Conservation (phyloP, 2,113 vertebrate species). For the Channa argus region DNA sequence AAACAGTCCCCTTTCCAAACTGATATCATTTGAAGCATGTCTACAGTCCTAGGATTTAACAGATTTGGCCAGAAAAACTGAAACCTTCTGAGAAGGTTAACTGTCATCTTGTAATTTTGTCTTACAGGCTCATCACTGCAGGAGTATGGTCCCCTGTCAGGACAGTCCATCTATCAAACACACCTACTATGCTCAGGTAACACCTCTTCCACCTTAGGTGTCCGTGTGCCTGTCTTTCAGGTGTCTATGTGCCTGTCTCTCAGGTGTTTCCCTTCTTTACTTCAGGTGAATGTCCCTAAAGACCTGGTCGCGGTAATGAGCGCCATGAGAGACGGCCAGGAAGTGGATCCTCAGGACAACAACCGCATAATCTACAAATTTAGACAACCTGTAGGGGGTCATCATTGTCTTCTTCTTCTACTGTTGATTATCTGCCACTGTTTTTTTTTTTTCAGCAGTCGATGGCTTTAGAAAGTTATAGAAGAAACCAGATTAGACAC, state of each 20-base stretch:
- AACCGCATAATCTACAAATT: slow-evolving; percentile 87
- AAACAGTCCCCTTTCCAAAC: no score
- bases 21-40: no score
- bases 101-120: neutral
- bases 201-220: neutral
- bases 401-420: no score
- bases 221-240: neutral
- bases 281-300: slow-evolving; percentile 91
- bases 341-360: slow-evolving; percentile 86
- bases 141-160: slow-evolving; percentile 95
- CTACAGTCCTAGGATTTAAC: no score
- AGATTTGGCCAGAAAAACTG: no score
- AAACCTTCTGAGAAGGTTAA: no score
- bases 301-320: slow-evolving; percentile 97
- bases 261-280: slow-evolving; percentile 8
- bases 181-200: slow-evolving; percentile 96
- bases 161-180: slow-evolving; percentile 94
- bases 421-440: no score
- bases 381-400: slow-evolving; percentile 84
- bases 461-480: no score
- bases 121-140: slow-evolving; percentile 92
- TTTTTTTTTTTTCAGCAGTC: no score
- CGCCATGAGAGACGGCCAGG: slow-evolving; percentile 89
- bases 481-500: no score
- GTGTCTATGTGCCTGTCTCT: slow-evolving; percentile 66